Evolutionary conservation across 2,888 invertebrate genomes (phyloP).

Genomic region (Metalampra italica): DNA sequence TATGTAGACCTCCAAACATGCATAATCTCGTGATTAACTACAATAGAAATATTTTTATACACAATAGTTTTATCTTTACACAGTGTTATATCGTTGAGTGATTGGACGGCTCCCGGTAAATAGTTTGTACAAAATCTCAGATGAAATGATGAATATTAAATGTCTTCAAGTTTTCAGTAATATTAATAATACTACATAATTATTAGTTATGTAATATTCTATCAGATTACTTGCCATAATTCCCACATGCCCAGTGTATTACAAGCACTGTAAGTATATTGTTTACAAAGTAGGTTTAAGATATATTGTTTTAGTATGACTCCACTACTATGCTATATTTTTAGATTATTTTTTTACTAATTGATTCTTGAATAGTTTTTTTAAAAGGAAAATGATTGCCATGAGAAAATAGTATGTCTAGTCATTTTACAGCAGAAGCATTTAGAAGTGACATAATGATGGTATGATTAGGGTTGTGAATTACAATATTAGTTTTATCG

Average conservation of each 20-base stretch:
- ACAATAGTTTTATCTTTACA: conserved; percentile 76
- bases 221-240: conserved; percentile 41
- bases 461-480: conserved; percentile 74
- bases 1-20: conserved; percentile 27
- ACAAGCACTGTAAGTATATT: conserved; percentile 23
- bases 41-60: conserved; percentile 77
- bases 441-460: conserved; percentile 49
- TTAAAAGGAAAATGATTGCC: conserved; percentile 44
- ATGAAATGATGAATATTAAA: conserved; percentile 38
- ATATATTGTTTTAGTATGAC: conserved; percentile 18
- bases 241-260: conserved; percentile 35
- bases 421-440: conserved; percentile 61
- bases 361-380: conserved; percentile 20
- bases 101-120: conserved; percentile 74
- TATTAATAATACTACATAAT: conserved; percentile 29
- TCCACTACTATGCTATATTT: conserved; percentile 8
- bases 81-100: conserved; percentile 73
- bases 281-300: conserved; percentile 32
- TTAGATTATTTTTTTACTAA: conserved; percentile 13
- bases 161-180: conserved; percentile 44
- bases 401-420: conserved; percentile 57
- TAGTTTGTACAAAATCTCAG: conserved; percentile 66
- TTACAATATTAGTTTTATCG: conserved; percentile 63
- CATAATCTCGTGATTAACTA: conserved; percentile 40
- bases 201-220: conserved; percentile 25